Conservation (phyloP, 2,888 invertebrate genomes). For the Eupithecia exiguata region DNA sequence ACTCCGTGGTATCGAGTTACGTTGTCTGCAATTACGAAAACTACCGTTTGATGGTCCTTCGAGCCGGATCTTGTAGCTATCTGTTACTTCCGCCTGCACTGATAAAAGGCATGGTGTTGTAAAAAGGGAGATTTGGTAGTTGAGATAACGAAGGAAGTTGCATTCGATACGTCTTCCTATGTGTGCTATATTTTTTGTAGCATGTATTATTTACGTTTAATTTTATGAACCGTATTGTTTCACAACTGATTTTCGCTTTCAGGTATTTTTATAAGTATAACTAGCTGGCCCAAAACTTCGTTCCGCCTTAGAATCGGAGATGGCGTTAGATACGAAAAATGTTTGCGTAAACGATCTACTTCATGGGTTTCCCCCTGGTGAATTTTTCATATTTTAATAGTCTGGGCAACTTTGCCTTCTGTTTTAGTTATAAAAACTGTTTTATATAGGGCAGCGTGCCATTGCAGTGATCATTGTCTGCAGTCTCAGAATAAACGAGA, state of each 20-base stretch:
- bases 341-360: no score
- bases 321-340: no score
- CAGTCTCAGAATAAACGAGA: no score
- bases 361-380: no score
- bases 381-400: no score
- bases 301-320: no score
- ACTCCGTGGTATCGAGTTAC: background rate
- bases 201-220: background rate
- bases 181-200: background rate
- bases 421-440: no score
- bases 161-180: background rate
- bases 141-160: background rate
- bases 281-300: no score
- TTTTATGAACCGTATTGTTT: background rate
- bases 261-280: no score
- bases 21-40: background rate
- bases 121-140: background rate
- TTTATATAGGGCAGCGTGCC: no score
- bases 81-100: conserved; percentile 1
- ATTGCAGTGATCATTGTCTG: no score
- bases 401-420: no score
- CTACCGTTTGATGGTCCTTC: conserved; percentile 13
- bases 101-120: background rate
- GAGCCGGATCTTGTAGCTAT: conserved; percentile 6
- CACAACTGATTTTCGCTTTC: background rate